Conservation (phyloP, 2,888 invertebrate species). For the Agrenia bidenticulata region DNA sequence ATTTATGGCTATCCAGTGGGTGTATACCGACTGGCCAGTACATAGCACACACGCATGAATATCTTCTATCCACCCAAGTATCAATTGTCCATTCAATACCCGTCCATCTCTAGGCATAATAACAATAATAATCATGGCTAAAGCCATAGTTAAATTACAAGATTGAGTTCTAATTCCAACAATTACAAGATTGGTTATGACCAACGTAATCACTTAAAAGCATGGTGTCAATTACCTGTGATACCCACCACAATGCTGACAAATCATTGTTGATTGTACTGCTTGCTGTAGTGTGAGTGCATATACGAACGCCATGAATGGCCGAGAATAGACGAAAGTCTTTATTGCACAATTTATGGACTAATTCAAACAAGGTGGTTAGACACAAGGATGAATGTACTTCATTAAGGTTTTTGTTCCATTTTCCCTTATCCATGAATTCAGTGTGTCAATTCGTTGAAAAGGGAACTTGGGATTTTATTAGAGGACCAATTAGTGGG, state of each 20-base stretch:
- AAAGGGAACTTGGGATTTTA: too few relatives aligned
- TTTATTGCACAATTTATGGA: too few relatives aligned
- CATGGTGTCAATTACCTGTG: constrained; percentile 10
- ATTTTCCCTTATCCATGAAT: background rate
- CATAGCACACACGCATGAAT: constrained; percentile 5
- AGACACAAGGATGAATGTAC: background rate
- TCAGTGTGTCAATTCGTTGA: too few relatives aligned
- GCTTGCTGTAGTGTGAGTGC: too few relatives aligned
- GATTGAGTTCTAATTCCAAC: constrained; percentile 43
- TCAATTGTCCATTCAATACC: constrained; percentile 46
- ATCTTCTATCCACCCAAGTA: constrained; percentile 18
- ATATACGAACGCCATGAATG: too few relatives aligned
- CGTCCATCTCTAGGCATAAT: constrained; percentile 39
- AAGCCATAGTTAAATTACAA: constrained; percentile 39
- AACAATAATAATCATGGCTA: constrained; percentile 42
- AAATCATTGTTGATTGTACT: too few relatives aligned
- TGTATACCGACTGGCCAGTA: background rate
- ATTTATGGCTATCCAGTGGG: background rate
- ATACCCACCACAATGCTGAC: too few relatives aligned
- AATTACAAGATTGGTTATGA: constrained; percentile 37
- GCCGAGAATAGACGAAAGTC: too few relatives aligned
- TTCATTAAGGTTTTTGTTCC: constrained; percentile 4
- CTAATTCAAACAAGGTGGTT: too few relatives aligned
- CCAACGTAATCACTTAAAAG: constrained; percentile 13
- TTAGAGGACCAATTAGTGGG: too few relatives aligned